Evolutionary conservation across 2,113 vertebrate genomes (phyloP).

Genomic region (Melierax canorus): DNA sequence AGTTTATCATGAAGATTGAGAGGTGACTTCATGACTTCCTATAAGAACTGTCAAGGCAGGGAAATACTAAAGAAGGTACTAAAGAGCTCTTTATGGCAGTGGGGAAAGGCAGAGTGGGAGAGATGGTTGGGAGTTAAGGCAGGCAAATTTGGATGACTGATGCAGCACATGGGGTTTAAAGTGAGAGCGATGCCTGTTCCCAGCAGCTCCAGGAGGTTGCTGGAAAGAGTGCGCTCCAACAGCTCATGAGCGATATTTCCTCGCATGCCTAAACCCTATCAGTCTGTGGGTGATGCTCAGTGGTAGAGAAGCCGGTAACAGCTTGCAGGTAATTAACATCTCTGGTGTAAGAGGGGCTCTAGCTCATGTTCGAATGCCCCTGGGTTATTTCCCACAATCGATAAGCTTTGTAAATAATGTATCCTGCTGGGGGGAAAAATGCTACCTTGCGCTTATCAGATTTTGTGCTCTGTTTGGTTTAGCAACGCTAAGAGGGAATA

Average conservation of each 20-base stretch:
- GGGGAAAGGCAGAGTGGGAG: neutral
- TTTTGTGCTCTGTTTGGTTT: neutral
- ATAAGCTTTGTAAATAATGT: constrained; percentile 42
- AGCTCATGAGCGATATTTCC: neutral
- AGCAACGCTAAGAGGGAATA: neutral
- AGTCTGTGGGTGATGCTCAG: neutral
- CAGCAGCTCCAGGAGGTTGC: neutral
- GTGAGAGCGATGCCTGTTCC: neutral
- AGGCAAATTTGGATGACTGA: neutral
- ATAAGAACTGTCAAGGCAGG: neutral
- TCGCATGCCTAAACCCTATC: accelerated
- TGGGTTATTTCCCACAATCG: constrained; percentile 48
- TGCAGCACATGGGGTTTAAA: neutral
- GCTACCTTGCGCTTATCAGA: neutral
- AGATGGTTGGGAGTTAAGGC: neutral
- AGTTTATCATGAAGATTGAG: constrained; percentile 1
- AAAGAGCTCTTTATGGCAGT: neutral
- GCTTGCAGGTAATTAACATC: constrained; percentile 26
- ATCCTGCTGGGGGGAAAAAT: neutral
- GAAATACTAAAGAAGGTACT: neutral
- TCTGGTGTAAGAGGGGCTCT: neutral
- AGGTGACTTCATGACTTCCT: neutral
- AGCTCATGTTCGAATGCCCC: neutral
- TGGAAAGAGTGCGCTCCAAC: neutral
- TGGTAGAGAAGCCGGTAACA: neutral